Base-by-base conservation (phyloP, 1,140 invertebrate genomes). In the Aradophagus sp. region DNA sequence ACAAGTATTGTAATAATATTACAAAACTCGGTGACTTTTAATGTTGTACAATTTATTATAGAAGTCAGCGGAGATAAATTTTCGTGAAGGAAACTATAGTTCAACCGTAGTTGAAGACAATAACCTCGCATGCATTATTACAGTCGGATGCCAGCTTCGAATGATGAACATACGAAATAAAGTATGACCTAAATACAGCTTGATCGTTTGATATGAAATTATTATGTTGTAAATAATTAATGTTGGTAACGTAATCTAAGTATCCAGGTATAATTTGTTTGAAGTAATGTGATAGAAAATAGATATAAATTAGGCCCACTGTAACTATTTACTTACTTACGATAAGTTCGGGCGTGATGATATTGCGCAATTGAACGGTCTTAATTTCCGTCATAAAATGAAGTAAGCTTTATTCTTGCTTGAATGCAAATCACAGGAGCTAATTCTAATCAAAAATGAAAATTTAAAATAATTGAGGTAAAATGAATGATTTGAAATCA, bases 191-290 rank as follows among this genome's bases (percentile, higher is more conserved):
- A 42, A 56, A 56, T 50, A 35, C n/a, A 32, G 31, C 29, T 48
- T 35, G 35, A 56, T 50, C 38, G 13, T 16, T 56, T 48, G 44
- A 41, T 56, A 35, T 35, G 29, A 39, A 66, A 66, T 66, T 56
- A 44, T 66, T 58, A 36, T 23, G 31, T 67, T 67, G 38, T 58
- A 58, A 58, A 67, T 66, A 66, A 53, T 36, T 14, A 53, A 50
- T 48, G 47, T 20, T 34, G 26, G 15, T 36, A 41, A 20, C 45
- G 6, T 62, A 53, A 62, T 62, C 47, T 52, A 6, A 1, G 10
- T 11, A 42, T 19, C 5, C 12, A 41, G 19, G 12, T 3, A 23
- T 52, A 38, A 62, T 50, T 50, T 62, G 52, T 62, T 42, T 62
- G 36, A 42, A 23, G 26, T 2, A 10, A 8, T 3, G 3, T 2